Conservation (phyloP, 2,888 invertebrate genomes). For the Hedya salicella region DNA sequence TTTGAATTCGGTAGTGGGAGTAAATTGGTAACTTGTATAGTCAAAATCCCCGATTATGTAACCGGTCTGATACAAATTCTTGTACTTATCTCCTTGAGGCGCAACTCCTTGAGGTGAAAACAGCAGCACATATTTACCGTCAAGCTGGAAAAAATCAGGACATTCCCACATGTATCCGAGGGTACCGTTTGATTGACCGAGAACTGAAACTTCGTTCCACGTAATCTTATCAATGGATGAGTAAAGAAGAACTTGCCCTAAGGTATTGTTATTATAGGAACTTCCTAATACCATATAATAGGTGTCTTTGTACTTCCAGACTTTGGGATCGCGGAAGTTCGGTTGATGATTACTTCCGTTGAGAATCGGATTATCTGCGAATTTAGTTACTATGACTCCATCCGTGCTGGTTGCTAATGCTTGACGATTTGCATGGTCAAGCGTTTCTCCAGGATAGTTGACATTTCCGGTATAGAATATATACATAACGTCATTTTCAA, state of each 20-base stretch:
- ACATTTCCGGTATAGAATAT: conserved; percentile 73
- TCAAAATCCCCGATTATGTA: conserved; percentile 76
- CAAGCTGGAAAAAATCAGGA: conserved; percentile 77
- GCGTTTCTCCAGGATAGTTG: conserved; percentile 56
- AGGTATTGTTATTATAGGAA: conserved; percentile 60
- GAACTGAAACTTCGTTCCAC: conserved; percentile 63
- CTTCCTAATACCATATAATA: conserved; percentile 79
- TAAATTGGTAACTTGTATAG: conserved; percentile 61
- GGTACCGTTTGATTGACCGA: conserved; percentile 66
- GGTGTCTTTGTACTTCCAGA: conserved; percentile 67
- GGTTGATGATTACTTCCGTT: conserved; percentile 62
- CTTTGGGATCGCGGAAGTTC: conserved; percentile 79
- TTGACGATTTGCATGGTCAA: conserved; percentile 65
- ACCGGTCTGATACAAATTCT: conserved; percentile 70
- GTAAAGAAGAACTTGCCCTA: conserved; percentile 68
- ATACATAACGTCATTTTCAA: conserved; percentile 66
- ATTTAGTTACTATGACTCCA: conserved; percentile 66
- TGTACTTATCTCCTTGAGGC: conserved; percentile 65
- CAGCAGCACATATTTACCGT: conserved; percentile 66
- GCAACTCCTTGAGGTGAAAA: conserved; percentile 75
- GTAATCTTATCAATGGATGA: conserved; percentile 62
- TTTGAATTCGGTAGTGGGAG: conserved; percentile 55
- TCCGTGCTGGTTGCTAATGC: conserved; percentile 66
- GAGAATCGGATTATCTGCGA: conserved; percentile 67
- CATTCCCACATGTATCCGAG: conserved; percentile 81